Evolutionary conservation across 2,113 vertebrate species (phyloP).

Genomic region (Barnardius zonarius): DNA sequence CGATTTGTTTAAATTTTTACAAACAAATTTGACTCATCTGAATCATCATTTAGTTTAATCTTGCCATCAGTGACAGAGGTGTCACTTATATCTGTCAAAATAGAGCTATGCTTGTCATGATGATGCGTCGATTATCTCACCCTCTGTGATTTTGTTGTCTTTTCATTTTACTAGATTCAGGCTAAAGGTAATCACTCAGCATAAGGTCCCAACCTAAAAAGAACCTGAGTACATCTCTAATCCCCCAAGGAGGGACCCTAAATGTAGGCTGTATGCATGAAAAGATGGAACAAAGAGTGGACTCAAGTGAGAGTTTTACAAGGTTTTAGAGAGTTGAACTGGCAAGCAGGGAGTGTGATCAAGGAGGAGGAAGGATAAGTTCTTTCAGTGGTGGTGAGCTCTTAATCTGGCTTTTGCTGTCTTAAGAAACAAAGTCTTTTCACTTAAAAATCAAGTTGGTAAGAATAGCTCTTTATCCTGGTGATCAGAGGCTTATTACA

Average conservation of each 20-base stretch:
- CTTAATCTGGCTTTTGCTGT: rapidly evolving
- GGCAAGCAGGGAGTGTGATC: neutral
- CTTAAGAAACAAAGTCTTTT: neutral
- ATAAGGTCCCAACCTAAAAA: neutral
- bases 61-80: neutral
- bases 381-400: neutral
- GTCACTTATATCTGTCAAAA: conserved; percentile 26
- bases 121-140: neutral
- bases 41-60: neutral
- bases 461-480: neutral
- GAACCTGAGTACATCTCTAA: neutral
- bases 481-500: neutral
- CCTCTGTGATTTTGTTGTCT: neutral
- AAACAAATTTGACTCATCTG: conserved; percentile 5
- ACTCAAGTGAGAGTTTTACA: neutral
- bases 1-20: neutral
- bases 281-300: neutral
- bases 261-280: neutral
- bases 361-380: neutral
- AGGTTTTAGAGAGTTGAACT: neutral
- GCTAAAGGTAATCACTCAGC: neutral
- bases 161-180: neutral
- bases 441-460: neutral
- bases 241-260: neutral
- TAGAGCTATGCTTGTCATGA: neutral